Evolutionary conservation across 2,113 vertebrate species (phyloP).

Genomic region (Lathamus discolor): DNA sequence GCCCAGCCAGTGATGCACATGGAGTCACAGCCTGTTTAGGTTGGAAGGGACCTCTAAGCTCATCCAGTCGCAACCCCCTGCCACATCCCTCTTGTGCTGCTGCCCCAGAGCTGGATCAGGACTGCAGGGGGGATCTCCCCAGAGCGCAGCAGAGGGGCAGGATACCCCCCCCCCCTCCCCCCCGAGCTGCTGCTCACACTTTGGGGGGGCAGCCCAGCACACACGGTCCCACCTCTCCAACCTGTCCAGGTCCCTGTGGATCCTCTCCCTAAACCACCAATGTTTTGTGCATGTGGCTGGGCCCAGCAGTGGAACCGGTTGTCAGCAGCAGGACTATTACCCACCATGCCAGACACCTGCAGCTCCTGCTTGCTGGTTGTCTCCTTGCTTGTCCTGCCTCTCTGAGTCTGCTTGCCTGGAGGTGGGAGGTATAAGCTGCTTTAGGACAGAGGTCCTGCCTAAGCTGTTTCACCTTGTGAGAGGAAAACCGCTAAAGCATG

Average conservation of each 20-base stretch:
- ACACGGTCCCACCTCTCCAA: neutral
- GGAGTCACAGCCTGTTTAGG: neutral
- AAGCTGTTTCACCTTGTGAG: neutral
- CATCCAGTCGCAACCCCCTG: neutral
- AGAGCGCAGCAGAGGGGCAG: neutral
- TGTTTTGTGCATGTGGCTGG: neutral
- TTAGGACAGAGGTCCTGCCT: neutral
- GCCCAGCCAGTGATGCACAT: neutral
- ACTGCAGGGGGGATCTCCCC: neutral
- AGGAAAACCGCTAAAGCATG: neutral
- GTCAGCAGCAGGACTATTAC: neutral
- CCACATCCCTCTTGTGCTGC: neutral
- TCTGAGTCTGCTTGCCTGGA: neutral
- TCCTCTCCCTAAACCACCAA: neutral
- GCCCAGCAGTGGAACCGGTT: neutral
- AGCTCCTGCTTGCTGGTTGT: neutral
- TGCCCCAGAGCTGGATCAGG: neutral
- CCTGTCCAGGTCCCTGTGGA: neutral
- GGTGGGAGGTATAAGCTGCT: slow-evolving; percentile 14
- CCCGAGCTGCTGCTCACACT: neutral
- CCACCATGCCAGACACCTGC: neutral
- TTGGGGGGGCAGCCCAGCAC: neutral
- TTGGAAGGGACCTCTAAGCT: neutral
- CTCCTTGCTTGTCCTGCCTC: neutral
- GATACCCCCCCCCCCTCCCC: neutral